Evolutionary conservation across 2,113 vertebrate genomes (phyloP), one percentile per base, ranked within the genome.

Genomic region (Nasalis larvatus): DNA sequence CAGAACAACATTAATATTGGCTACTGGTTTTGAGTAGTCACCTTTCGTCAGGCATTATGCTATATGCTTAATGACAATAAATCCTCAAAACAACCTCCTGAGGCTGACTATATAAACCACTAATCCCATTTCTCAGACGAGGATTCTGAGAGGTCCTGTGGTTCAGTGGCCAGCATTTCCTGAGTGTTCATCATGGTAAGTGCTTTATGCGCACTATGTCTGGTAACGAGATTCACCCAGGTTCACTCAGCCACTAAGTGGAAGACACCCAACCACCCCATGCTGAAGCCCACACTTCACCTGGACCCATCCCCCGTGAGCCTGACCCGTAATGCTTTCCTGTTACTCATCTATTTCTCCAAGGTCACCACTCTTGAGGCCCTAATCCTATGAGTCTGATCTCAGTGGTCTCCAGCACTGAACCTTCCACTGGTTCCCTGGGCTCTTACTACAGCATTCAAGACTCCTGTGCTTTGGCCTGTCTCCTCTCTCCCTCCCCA

Each of bases 41-140:
- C 30, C 12, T 3, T 12, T 32, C 12, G 9, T 16, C 68, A 37
- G 80, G 52, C 16, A 12, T 12, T 1, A 16, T 0, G 32, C 20
- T 8, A 14, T 1, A 11, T 14, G 17, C 23, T 10, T 13, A 2
- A 2, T 4, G 4, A 5, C 12, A 1, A 1, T 3, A 40, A 9
- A 56, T 47, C 66, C 30, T 40, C 23, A 16, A n/a, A 27, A 23
- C 27, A 4, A 23, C 49, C 30, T 4, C 4, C 23, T 47, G 40
- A 83, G 76, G 27, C 71, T 4, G 6, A 58, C 3, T 20, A 66
- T 0, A 13, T 4, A 4, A 13, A 47, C 0, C 5, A 1, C 6
- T 49, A 35, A 37, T 45, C 20, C 18, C 37, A 6, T 35, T 42
- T 71, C 56, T n/a, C 69, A 76, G 81, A 54, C 4, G 68, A 52